phyloP scores from a whole-genome alignment of 2,113 vertebrate genomes.

The Antechinus flavipes region DNA sequence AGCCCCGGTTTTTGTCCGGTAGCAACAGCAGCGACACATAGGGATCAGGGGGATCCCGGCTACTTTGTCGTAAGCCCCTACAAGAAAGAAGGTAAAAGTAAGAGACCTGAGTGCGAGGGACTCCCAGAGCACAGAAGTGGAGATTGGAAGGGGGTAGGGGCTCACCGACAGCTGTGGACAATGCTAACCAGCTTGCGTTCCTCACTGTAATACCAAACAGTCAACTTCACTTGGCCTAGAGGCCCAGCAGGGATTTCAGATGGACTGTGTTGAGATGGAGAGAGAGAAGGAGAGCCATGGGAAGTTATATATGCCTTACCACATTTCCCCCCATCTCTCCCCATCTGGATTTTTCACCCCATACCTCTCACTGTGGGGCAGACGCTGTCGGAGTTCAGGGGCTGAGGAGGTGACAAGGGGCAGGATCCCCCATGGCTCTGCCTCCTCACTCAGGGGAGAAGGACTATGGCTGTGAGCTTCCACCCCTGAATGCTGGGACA shows the following conservation, averaged over 20 bases:
- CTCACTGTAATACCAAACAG: conserved; percentile 88
- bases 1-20: conserved; percentile 91
- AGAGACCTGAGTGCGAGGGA: rapidly evolving
- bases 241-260: conserved; percentile 59
- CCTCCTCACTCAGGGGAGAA: conserved; percentile 65
- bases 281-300: no score
- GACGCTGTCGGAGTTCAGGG: conserved; percentile 81
- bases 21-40: conserved; percentile 91
- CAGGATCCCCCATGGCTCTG: conserved; percentile 18
- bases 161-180: conserved; percentile 91
- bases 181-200: conserved; percentile 90
- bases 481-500: conserved; percentile 79
- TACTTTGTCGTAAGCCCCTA: conserved; percentile 87
- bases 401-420: conserved; percentile 35
- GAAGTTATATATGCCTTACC: background rate
- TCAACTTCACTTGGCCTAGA: conserved; percentile 89
- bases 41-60: conserved; percentile 91
- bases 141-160: rapidly evolving
- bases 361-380: conserved; percentile 75
- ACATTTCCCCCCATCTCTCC: rapidly evolving
- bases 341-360: background rate
- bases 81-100: background rate
- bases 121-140: background rate
- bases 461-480: conserved; percentile 68
- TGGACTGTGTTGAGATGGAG: conserved; percentile 37